Evolutionary conservation across 2,888 invertebrate genomes (phyloP), one percentile per base, ranked within the genome.

Genomic region (Formica aserva): DNA sequence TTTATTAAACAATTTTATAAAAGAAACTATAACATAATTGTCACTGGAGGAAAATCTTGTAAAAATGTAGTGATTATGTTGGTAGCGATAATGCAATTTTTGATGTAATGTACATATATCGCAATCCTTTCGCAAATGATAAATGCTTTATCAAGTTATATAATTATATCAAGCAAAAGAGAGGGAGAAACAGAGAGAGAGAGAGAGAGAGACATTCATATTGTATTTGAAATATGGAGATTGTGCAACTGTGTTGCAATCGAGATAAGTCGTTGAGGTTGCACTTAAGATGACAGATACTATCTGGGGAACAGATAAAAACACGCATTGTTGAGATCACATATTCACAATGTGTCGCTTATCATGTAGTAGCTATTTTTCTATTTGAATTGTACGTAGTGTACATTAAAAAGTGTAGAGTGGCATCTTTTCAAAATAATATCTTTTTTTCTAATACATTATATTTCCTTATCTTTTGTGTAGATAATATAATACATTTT

Each of bases 201-300:
- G 45, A 38, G 38, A 63, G 32, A 62, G 29, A 18, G 35, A 80
- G 41, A 80, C 15, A 80, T 80, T 18, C 6, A 41, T 3, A 41
- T 77, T n/a, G 4, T 18, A 3, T 38, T 77, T 67, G 11, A 80
- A 5, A 77, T 77, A 22, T 66, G 32, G 18, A 41, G 11, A 67
- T 67, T 52, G n/a, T 52, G n/a, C 15, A 69, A 66, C 32, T 6
- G 1, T 78, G 38, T 57, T 41, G 77, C 74, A 72, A 72, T 55
- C 3, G 15, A 80, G 60, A 72, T 74, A 80, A 60, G 2, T 18
- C 3, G 26, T 2, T 13, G 32, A 60, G 26, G 13, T 11, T 69
- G 41, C 45, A 74, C 26, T 80, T 60, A 60, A 18, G 57, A 38
- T 38, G 15, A 55, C 13, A 32, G 32, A 72, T 74, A 22, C 32